A percentile compares a stretch with the other conserved stretches of the same genome.
phyloP scores from a whole-genome alignment of 2,888 invertebrate genomes.

The Drosophila mercatorum region DNA sequence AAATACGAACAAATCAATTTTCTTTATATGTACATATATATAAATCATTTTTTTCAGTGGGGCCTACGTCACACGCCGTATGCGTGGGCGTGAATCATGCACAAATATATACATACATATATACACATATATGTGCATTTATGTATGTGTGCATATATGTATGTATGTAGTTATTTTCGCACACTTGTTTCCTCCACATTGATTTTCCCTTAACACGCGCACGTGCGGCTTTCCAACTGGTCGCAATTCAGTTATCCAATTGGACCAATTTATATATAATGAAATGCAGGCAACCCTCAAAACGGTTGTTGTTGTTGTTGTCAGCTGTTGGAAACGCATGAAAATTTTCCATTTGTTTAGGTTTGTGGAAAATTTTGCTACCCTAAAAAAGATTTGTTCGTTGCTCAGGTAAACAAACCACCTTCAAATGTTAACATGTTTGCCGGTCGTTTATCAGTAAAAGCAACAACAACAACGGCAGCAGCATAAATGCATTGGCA shows the following conservation, averaged over 20 bases:
- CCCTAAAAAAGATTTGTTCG: slow-evolving; percentile 10
- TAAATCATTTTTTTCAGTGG: slow-evolving; percentile 11
- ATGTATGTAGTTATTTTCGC: slow-evolving; percentile 27
- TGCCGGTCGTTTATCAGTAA: slow-evolving; percentile 46
- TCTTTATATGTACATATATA: neutral
- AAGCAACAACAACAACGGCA: slow-evolving; percentile 19
- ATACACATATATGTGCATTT: neutral
- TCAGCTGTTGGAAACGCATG: slow-evolving; percentile 56
- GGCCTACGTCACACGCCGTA: slow-evolving; percentile 36
- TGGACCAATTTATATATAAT: slow-evolving; percentile 28
- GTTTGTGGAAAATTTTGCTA: slow-evolving; percentile 43
- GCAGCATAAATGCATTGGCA: slow-evolving; percentile 30
- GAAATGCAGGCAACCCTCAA: slow-evolving; percentile 10
- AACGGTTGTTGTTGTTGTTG: slow-evolving; percentile 12
- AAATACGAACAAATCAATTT: slow-evolving; percentile 12
- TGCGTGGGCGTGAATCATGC: slow-evolving; percentile 61
- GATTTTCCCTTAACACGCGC: slow-evolving; percentile 51
- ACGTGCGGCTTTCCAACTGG: slow-evolving; percentile 58
- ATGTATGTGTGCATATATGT: slow-evolving; percentile 1
- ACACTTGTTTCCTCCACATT: slow-evolving; percentile 60
- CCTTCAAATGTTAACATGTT: slow-evolving; percentile 18
- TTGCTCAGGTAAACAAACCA: slow-evolving; percentile 45
- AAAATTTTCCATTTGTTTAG: slow-evolving; percentile 50
- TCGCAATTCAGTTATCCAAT: slow-evolving; percentile 49
- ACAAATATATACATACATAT: slow-evolving; percentile 8